Conservation (phyloP, 37 sponge, comb jelly and placozoan genomes). For the Bolinopsis microptera region DNA sequence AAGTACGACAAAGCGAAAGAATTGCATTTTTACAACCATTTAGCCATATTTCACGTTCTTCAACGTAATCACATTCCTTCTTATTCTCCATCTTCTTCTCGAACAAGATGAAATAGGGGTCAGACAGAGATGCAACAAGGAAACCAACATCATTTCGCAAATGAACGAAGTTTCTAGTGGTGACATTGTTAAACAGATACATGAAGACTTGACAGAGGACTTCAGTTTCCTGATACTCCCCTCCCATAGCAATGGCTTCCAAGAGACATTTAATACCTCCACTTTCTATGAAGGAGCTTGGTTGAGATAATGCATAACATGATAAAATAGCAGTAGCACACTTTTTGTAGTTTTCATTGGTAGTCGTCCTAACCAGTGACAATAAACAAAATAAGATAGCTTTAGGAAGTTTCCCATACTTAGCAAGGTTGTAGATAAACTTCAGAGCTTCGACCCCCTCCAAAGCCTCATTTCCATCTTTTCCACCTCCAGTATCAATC, state of each 20-base stretch:
- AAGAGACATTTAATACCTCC: conserved; percentile 37
- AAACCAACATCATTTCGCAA: conserved; percentile 30
- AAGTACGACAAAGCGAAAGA: conserved; percentile 45
- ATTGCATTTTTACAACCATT: conserved; percentile 48
- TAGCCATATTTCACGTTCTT: conserved; percentile 11
- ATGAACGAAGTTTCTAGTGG: conserved; percentile 43
- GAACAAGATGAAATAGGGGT: conserved; percentile 27
- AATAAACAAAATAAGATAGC: conserved; percentile 19
- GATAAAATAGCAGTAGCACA: conserved; percentile 60
- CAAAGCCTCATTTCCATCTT: conserved; percentile 55
- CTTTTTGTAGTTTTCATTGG: conserved; percentile 53
- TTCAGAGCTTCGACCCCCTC: conserved; percentile 62
- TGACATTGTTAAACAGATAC: conserved; percentile 40
- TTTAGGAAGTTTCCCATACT: conserved; percentile 25
- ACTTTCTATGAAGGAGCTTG: conserved; percentile 13
- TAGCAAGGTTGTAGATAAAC: conserved; percentile 31
- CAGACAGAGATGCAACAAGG: conserved; percentile 44
- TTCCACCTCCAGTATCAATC: conserved; percentile 55
- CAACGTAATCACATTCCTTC: conserved; percentile 45
- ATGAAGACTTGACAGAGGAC: conserved; percentile 60
- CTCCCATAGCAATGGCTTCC: conserved; percentile 63
- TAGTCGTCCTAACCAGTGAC: conserved; percentile 1
- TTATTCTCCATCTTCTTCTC: conserved; percentile 48
- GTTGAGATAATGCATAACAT: conserved; percentile 45
- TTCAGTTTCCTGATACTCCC: conserved; percentile 42